Percentiles rank a stretch among this genome's conserved stretches.
These are phyloP conservation scores for Ptychodera flava DNA, from an alignment of 35 echinoderm and acorn worm species.

Conservation along the genomic window DNA sequence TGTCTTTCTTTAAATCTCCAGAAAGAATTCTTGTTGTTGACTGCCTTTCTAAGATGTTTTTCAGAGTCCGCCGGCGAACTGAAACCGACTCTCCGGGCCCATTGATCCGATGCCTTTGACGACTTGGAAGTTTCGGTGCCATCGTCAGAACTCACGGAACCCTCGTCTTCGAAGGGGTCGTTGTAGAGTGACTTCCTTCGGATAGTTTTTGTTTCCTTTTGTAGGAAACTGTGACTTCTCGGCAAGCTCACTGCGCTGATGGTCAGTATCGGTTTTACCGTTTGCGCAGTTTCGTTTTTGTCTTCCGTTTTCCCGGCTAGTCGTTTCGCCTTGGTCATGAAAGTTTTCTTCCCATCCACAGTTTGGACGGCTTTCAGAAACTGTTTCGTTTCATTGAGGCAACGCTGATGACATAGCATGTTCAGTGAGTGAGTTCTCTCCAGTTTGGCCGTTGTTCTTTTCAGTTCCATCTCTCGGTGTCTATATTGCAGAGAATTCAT, in stretches of 20 bases:
- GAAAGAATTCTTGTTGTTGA: background rate
- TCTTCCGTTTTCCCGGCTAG: background rate
- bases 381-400: background rate
- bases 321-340: background rate
- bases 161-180: background rate
- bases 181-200: background rate
- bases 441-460: background rate
- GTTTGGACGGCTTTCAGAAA: background rate
- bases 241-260: background rate
- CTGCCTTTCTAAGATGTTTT: background rate
- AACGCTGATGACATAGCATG: background rate
- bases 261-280: background rate
- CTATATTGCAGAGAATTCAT: background rate
- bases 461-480: background rate
- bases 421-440: background rate
- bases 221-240: background rate
- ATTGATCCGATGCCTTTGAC: background rate
- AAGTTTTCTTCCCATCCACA: background rate
- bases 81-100: background rate
- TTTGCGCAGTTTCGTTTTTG: background rate
- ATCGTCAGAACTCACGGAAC: background rate
- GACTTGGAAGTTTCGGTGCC: background rate
- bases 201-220: background rate
- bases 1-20: background rate
- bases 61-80: background rate